Evolutionary conservation across 2,888 invertebrate species (phyloP).

Genomic region (Portevinia maculata): DNA sequence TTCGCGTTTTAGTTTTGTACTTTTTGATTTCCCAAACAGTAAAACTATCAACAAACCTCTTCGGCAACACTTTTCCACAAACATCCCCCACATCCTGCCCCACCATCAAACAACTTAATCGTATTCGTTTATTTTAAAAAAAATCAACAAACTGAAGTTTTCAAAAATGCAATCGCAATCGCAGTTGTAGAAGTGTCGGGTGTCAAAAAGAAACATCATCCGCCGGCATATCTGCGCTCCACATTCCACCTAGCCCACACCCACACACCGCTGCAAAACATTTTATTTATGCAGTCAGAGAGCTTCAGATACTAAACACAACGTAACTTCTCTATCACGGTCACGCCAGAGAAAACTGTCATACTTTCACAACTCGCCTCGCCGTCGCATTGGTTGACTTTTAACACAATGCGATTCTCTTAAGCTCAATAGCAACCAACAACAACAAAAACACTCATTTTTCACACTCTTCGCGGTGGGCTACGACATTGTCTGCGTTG

Average conservation of each 20-base stretch:
- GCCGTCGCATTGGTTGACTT: slow-evolving; percentile 37
- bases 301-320: background rate
- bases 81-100: too few relatives aligned
- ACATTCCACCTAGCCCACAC: slow-evolving; percentile 14
- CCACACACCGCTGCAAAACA: background rate
- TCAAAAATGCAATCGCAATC: slow-evolving; percentile 49
- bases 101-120: too few relatives aligned
- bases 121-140: too few relatives aligned
- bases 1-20: too few relatives aligned
- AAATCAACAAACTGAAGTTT: slow-evolving; percentile 47
- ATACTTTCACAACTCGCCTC: slow-evolving; percentile 11
- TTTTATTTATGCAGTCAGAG: background rate
- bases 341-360: slow-evolving; percentile 32
- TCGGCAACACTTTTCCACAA: too few relatives aligned
- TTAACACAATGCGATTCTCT: slow-evolving; percentile 29
- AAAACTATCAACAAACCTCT: too few relatives aligned
- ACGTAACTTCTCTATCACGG: slow-evolving; percentile 28
- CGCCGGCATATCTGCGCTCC: slow-evolving; percentile 40
- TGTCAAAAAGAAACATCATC: slow-evolving; percentile 33
- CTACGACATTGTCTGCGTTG: background rate
- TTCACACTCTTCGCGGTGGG: slow-evolving; percentile 50
- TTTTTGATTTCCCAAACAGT: too few relatives aligned
- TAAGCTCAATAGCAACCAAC: slow-evolving; percentile 24
- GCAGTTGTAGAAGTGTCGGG: slow-evolving; percentile 20
- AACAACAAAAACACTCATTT: slow-evolving; percentile 38